These are phyloP conservation scores for Botia kubotai DNA, from an alignment of 2,797 vertebrate species.

Conservation along the genomic window DNA sequence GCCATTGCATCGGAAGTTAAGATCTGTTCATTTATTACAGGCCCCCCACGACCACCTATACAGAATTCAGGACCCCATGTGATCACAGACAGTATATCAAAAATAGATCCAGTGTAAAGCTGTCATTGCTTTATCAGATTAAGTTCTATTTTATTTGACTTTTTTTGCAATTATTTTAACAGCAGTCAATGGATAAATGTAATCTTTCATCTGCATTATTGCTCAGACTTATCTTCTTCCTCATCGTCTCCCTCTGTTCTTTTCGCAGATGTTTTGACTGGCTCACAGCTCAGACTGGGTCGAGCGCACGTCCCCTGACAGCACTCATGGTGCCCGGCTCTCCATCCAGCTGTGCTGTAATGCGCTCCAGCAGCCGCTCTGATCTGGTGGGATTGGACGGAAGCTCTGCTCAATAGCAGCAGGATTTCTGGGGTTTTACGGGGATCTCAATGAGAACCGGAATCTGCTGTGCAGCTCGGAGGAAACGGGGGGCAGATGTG, in stretches of 20 bases:
- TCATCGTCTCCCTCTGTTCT: slow-evolving; percentile 13
- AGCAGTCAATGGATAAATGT: slow-evolving; percentile 5
- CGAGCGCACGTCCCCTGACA: slow-evolving; percentile 3
- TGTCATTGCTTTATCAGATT: slow-evolving; percentile 25
- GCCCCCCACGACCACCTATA: background rate
- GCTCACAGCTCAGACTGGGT: slow-evolving; percentile 6
- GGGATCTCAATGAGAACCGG: background rate
- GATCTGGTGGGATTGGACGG: slow-evolving; percentile 11
- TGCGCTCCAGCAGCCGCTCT: background rate
- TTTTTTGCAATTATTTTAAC: slow-evolving; percentile 29
- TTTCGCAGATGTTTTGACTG: slow-evolving; percentile 7
- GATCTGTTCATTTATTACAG: background rate
- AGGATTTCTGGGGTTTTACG: slow-evolving; percentile 4
- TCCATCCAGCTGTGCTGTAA: slow-evolving; percentile 37
- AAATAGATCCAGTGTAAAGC: background rate
- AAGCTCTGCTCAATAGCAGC: slow-evolving; percentile 17
- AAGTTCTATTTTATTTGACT: too few relatives aligned
- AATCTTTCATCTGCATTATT: slow-evolving; percentile 30
- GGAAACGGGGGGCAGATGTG: background rate
- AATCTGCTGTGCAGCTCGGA: slow-evolving; percentile 3
- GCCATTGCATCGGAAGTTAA: background rate
- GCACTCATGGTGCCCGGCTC: background rate
- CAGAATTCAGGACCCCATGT: background rate
- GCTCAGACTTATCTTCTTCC: slow-evolving; percentile 1
- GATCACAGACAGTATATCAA: background rate